Base-by-base conservation (phyloP, 2,113 vertebrate species). In the Rhodinocichla rosea region DNA sequence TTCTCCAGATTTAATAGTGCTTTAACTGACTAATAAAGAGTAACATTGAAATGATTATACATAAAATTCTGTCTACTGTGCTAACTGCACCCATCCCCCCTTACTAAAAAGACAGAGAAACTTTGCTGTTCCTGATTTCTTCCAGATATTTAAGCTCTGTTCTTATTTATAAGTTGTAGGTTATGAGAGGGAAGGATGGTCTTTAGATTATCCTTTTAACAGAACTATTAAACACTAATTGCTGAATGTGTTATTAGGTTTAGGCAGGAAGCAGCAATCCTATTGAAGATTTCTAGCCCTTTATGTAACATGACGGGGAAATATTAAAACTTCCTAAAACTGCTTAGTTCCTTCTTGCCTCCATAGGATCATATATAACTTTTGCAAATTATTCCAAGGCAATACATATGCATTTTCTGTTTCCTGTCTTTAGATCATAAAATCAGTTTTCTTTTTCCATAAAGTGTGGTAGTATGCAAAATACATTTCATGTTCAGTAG, bases 161-260 rank as follows among this genome's bases (percentile, higher is more conserved):
- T 87, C 24, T 64, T 76, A 62, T 64, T 89, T 82, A 39, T 71
- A 75, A 49, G 4, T 65, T 68, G 10, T 37, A 57, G n/a, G 37
- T 57, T 87, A 74, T 0, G 2, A 87, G 44, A 64, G 19, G 23
- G 24, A 89, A 79, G 40, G 53, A 47, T 79, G 17, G 21, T 76
- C 44, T 94, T 95, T 87, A 85, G 76, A 95, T 85, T 91, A 82
- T 89, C 57, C 62, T 40, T 95, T 95, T 78, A 78, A 39, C 32
- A 81, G n/a, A 32, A 53, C 45, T 80, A 59, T 85, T 91, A 87
- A 89, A 22, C 18, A 65, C 30, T 92, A 95, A 85, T 91, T 94
- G 42, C 45, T 83, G 39, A 42, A 77, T 69, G 42, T 70, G 32
- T 74, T 95, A 80, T 39, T 83, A 91, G 47, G 68, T 90, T 96